Evolutionary conservation across 2,113 vertebrate genomes (phyloP).

Genomic region (Oreocharis arfaki): DNA sequence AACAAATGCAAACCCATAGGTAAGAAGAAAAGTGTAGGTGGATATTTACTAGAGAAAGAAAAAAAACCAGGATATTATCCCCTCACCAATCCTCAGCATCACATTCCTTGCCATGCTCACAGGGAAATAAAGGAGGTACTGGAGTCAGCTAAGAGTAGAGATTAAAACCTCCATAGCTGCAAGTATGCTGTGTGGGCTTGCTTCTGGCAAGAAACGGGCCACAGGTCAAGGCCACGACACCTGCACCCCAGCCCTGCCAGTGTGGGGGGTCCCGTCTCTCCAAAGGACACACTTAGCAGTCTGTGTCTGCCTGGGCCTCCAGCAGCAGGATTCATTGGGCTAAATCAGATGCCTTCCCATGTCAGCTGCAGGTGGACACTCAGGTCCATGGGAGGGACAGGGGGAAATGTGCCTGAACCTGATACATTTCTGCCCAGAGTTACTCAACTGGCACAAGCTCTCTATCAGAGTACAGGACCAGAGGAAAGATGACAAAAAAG

Average conservation of each 20-base stretch:
- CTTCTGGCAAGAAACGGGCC: background rate
- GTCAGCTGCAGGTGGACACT: background rate
- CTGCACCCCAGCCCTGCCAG: background rate
- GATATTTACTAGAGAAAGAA: background rate
- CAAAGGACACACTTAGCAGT: background rate
- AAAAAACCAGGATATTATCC: background rate
- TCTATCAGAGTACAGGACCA: rapidly evolving
- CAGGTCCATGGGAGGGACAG: background rate
- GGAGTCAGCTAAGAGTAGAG: background rate
- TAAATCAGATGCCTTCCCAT: background rate
- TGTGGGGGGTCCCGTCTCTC: rapidly evolving
- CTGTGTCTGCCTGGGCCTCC: background rate
- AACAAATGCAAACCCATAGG: background rate
- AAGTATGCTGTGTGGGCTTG: background rate
- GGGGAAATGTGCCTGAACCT: background rate
- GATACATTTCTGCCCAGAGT: background rate
- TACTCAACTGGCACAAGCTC: background rate
- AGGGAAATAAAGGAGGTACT: background rate
- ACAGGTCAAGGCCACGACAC: background rate
- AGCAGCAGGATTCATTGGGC: rapidly evolving
- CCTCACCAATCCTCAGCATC: background rate
- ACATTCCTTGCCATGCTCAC: background rate
- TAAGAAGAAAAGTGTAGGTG: background rate
- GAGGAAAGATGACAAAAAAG: background rate
- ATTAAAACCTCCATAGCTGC: background rate